These are phyloP conservation scores for Eospalax fontanierii DNA, from an alignment of 2,797 vertebrate species.

Conservation along the genomic window DNA sequence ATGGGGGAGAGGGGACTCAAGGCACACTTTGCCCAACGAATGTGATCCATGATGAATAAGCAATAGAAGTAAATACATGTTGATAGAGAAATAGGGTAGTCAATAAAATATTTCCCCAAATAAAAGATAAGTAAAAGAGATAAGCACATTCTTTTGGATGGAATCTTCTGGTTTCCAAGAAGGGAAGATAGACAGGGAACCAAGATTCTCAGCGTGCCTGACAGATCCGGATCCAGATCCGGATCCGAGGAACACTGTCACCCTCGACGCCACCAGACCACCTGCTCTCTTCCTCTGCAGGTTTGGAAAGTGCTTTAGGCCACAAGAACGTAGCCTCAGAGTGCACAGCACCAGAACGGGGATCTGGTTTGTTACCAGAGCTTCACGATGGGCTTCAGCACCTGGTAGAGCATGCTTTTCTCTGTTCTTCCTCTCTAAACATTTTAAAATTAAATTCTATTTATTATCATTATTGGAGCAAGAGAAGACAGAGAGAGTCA, in stretches of 20 bases:
- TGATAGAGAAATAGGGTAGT: neutral
- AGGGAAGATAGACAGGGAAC: neutral
- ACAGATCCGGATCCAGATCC: no score
- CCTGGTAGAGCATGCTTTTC: neutral
- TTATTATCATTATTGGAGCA: no score
- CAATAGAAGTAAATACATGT: neutral
- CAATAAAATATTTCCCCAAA: neutral
- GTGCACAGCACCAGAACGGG: neutral
- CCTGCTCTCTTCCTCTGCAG: neutral
- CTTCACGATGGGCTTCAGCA: neutral
- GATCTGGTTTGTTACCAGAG: neutral
- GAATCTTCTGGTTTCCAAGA: neutral
- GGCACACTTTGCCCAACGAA: neutral
- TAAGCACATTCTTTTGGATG: neutral
- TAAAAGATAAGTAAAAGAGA: neutral
- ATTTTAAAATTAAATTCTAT: no score
- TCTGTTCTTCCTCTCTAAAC: no score
- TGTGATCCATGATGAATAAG: neutral
- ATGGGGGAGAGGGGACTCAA: neutral
- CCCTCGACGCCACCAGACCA: neutral
- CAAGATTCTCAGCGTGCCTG: no score
- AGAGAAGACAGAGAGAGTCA: no score
- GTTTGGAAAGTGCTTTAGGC: constrained; percentile 21
- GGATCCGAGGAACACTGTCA: neutral
- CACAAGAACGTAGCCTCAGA: neutral